Base-by-base conservation (phyloP, 2,113 vertebrate genomes). In the Dascyllus trimaculatus region DNA sequence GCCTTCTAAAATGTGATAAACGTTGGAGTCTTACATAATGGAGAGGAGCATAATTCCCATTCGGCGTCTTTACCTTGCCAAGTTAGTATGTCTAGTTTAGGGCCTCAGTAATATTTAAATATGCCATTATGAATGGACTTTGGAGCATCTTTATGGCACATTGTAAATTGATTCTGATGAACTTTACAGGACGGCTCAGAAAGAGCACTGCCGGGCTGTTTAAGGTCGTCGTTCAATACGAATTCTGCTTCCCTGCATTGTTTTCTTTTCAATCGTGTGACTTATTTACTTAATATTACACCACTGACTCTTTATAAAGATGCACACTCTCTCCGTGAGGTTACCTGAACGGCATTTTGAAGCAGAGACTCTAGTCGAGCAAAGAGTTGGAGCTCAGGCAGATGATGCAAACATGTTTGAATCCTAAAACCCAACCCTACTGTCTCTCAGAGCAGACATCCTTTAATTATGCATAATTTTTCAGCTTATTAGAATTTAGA, bases 1-100 rank as follows among this genome's bases (percentile, higher is more conserved):
- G 59, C 63, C 40, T 80, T 84, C 35, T 56, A 70, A 77, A 87
- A 78, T 71, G 15, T 86, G 84, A 91, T 81, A 25, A 86, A 89
- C 86, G 61, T 9, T 35, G 32, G 46, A 79, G 15, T 84, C 51
- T 66, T 4, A 22, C 48, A 75, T 38, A 72, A 72, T 38, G 57
- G 66, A 78, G 52, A 61, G 29, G 53, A 75, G 65, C 65, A 77
- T 75, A 75, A 87, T 73, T 80, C 59, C 74, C 21, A 43, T 40
- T 60, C 24, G 3, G 48, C 32, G 71, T 75, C 75, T 71, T 82
- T 60, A 81, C 43, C 61, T 78, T 25, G 59, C 58, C 71, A 65
- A 81, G 58, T 54, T 56, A 70, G 77, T 54, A 69, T 22, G 48
- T 71, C 17, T 68, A 22, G 18, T 61, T 65, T 73, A 67, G 43